Conservation (phyloP, 2,797 vertebrate species). For the Pelochelys cantorii region DNA sequence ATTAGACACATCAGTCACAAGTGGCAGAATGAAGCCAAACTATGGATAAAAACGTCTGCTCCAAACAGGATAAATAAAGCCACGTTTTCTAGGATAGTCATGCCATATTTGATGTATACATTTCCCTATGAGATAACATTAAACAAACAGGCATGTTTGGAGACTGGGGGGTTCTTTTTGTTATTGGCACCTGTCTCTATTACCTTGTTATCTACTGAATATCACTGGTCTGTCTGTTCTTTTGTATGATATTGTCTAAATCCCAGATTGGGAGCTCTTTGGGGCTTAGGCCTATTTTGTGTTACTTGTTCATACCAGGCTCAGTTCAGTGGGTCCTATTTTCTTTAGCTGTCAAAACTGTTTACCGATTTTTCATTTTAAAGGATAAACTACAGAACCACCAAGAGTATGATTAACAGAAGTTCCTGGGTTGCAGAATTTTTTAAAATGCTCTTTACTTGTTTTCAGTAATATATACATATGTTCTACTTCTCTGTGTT, state of each 20-base stretch:
- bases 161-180: neutral
- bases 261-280: too few relatives aligned
- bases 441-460: neutral
- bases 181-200: neutral
- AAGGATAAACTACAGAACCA: neutral
- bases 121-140: neutral
- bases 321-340: neutral
- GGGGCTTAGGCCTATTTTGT: too few relatives aligned
- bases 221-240: neutral
- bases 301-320: neutral
- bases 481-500: neutral
- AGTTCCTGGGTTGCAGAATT: accelerated
- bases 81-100: neutral
- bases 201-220: neutral
- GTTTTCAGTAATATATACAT: neutral
- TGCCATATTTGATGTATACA: neutral
- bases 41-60: neutral
- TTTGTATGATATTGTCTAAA: neutral
- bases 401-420: neutral
- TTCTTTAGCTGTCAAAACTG: neutral
- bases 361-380: neutral
- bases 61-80: neutral
- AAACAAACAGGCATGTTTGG: neutral
- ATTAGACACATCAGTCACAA: neutral
- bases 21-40: neutral